phyloP scores from a whole-genome alignment of 2,797 vertebrate genomes.

The Chloroceryle amazona region DNA sequence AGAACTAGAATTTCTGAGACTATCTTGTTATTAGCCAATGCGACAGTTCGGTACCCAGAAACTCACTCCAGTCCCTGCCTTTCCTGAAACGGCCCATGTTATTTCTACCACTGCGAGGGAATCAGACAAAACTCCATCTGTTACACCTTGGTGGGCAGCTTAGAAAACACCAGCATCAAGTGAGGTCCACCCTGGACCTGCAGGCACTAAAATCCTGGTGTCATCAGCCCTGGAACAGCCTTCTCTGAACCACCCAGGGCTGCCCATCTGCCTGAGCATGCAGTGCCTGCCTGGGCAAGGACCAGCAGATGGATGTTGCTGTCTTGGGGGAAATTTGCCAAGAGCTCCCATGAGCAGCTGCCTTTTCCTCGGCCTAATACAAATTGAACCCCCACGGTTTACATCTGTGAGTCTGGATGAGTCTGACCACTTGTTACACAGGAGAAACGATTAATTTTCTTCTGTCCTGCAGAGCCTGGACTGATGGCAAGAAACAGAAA shows the following conservation, averaged over 20 bases:
- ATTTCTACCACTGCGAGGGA: neutral
- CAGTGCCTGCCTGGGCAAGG: neutral
- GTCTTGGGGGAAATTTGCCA: neutral
- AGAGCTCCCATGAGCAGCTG: neutral
- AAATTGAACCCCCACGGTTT: accelerated
- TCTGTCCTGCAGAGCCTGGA: neutral
- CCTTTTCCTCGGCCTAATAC: neutral
- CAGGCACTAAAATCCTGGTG: neutral
- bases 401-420: neutral
- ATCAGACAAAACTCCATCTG: accelerated
- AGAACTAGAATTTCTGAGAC: neutral
- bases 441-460: neutral
- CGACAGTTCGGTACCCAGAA: neutral
- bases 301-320: neutral
- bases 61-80: neutral
- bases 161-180: neutral
- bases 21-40: neutral
- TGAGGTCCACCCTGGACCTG: accelerated
- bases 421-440: neutral
- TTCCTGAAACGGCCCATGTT: neutral
- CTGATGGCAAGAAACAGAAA: neutral
- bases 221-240: neutral
- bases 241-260: neutral
- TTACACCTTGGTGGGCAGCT: neutral
- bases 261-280: neutral